Evolutionary conservation across 2,888 invertebrate species (phyloP), one percentile per base, ranked within the genome.

Genomic region (Caenorhabditis imperialis): DNA sequence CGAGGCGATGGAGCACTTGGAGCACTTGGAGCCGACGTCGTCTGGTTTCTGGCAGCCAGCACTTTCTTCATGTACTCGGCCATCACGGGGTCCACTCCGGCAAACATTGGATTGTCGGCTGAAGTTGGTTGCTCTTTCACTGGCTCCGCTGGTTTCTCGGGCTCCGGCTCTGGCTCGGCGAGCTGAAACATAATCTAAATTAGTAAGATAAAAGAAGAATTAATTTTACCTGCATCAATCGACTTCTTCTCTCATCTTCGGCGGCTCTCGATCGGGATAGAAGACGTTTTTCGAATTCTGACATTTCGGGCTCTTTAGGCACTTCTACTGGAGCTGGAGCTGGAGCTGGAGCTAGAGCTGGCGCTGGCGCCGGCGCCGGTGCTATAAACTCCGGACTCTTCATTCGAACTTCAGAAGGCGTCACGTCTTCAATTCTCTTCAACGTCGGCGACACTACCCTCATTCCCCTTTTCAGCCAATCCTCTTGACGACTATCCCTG

Each of bases 51-150:
- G 12, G 72, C 45, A 6, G 69, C 63, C 53, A 80, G 67, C 7
- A 82, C 71, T 40, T 73, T 45, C 23, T 63, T 51, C 82, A 82
- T 82, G 42, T 82, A 82, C 25, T 77, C 63, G 14, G 77, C 77
- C 82, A 82, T 81, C 10, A 81, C 69, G 5, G 82, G 82, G 69
- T 82, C 79, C 14, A 82, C 73, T 38, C 72, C 78, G 20, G 57
- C 37, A 22, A 74, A 74, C 65, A 74, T 45, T 2, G 71, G 71
- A 47, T 71, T 71, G 38, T 71, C 62, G 5, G 48, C 54, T 12
- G 65, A 63, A 10, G 58, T 67, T 4, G 73, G 37, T n/a, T n/a
- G n/a, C n/a, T n/a, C n/a, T 55, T 48, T 53, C 16, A 25, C 12
- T 8, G 40, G 8, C 33, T 44, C 45, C 12, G 40, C 50, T 20